Evolutionary conservation across 1,140 invertebrate genomes (phyloP).

Genomic region (Habropoda laboriosa): DNA sequence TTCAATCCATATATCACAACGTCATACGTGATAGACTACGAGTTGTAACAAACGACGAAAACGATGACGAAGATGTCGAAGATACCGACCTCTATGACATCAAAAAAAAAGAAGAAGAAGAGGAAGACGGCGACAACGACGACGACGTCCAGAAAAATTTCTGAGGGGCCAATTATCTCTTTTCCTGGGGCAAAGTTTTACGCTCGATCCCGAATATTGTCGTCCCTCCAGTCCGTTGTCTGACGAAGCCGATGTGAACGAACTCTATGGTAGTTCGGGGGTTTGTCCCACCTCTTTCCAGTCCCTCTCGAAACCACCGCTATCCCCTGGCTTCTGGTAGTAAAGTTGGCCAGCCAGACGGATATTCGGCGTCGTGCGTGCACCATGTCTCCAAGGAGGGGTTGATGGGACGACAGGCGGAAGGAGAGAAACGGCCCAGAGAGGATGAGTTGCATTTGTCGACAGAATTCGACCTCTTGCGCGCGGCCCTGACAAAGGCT

Average conservation of each 20-base stretch:
- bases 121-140: slow-evolving; percentile 13
- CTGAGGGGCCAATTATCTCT: slow-evolving; percentile 63
- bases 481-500: slow-evolving; percentile 51
- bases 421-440: slow-evolving; percentile 32
- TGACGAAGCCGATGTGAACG: slow-evolving; percentile 73
- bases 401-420: slow-evolving; percentile 32
- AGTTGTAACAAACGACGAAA: neutral
- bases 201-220: slow-evolving; percentile 69
- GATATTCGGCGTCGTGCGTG: slow-evolving; percentile 74
- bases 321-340: slow-evolving; percentile 47
- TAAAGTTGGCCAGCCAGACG: slow-evolving; percentile 72
- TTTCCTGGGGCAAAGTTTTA: slow-evolving; percentile 66
- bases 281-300: slow-evolving; percentile 36
- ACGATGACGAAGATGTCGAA: neutral
- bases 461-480: slow-evolving; percentile 64
- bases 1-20: neutral
- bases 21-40: neutral
- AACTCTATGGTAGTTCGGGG: slow-evolving; percentile 71
- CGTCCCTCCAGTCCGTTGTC: slow-evolving; percentile 58
- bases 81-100: slow-evolving; percentile 9
- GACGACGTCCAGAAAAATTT: slow-evolving; percentile 51
- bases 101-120: slow-evolving; percentile 26
- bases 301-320: slow-evolving; percentile 23
- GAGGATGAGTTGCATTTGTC: slow-evolving; percentile 49
- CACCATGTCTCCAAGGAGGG: slow-evolving; percentile 56